Base-by-base conservation (phyloP, 2,113 vertebrate genomes). In the Natator depressus region DNA sequence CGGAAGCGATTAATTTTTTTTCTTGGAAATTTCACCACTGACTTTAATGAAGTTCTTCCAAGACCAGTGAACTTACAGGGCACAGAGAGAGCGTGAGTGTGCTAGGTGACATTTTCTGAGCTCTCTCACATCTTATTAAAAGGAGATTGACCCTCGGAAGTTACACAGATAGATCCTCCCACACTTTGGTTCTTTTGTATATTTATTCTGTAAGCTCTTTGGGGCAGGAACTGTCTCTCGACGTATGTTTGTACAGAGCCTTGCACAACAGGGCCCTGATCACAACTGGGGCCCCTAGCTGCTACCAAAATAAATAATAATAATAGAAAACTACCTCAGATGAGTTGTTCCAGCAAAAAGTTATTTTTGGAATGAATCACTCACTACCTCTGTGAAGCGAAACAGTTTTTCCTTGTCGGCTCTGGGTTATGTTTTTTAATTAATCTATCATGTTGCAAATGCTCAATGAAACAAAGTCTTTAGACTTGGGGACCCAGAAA, bases 381-480 rank as follows among this genome's bases (percentile, higher is more conserved):
- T 88, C 55, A 1, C 49, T 25, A 46, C 51, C 35, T 85, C 90
- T 87, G 89, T 89, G 91, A 87, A 95, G 62, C 7, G 0, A 6
- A 2, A 12, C 3, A 47, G 0, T 1, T 88, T 89, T 47, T 24
- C 0, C 80, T 94, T 0, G 27, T 81, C 75, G 92, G 89, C n/a
- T 7, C 0, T 0, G 62, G 83, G 75, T 27, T 78, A 29, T 10
- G 93, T 79, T 97, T 97, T 85, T 90, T 98, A 97, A 97, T 98
- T 98, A 98, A 99, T 98, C 98, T 98, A 98, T 98, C 98, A 98
- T 98, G 98, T 98, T 98, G 98, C 97, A 97, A 98, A 98, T 98
- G 98, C 95, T 97, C 99, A 99, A 97, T 86, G 97, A 98, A 99
- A 98, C 98, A 98, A 98, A 98, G 98, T 96, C 97, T 97, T 99